Conservation (phyloP, 2,797 vertebrate genomes). For the Dicrostonyx torquatus region DNA sequence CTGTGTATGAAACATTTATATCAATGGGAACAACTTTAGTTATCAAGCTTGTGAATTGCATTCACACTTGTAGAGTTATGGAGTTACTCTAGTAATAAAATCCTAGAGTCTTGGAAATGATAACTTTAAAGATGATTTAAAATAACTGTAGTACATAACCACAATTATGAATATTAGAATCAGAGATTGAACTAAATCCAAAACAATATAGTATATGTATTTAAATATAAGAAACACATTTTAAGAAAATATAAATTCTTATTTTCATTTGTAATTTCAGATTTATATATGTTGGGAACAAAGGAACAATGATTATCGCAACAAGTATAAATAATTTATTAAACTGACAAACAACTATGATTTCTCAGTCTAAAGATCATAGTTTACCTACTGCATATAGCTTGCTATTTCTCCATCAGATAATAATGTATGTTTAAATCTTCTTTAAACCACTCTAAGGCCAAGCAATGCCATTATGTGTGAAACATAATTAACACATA, state of each 20-base stretch:
- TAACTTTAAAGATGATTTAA: background rate
- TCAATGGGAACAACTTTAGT: background rate
- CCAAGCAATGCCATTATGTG: background rate
- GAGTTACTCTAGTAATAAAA: background rate
- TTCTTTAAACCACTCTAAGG: background rate
- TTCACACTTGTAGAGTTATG: background rate
- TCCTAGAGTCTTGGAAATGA: background rate
- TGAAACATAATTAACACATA: background rate
- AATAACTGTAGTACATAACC: background rate
- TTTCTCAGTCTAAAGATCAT: background rate
- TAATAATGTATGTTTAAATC: background rate
- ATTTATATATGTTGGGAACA: background rate
- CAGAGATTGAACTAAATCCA: background rate
- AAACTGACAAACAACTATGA: background rate
- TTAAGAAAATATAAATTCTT: background rate
- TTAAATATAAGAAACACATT: background rate
- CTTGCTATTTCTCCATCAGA: background rate
- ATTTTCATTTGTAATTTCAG: background rate
- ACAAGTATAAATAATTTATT: background rate
- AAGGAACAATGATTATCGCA: background rate
- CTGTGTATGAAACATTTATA: background rate
- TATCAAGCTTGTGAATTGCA: background rate
- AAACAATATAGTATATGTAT: background rate
- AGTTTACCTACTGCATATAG: background rate
- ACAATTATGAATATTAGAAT: background rate